phyloP scores from a whole-genome alignment of 2,113 vertebrate species.

The Plotosus lineatus region DNA sequence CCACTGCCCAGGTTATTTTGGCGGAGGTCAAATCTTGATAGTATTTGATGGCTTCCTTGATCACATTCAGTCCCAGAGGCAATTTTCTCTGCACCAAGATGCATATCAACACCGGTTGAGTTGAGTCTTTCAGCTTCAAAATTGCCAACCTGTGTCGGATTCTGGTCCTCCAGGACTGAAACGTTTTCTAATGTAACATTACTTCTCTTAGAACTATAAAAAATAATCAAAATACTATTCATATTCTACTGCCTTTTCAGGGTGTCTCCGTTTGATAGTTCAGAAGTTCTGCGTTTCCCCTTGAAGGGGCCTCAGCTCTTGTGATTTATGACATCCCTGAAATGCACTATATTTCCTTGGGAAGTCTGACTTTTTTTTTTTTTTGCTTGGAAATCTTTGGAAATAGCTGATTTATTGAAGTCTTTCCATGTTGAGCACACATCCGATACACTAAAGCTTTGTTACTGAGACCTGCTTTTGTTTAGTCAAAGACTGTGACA shows the following conservation, averaged over 20 bases:
- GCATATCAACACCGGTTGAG: background rate
- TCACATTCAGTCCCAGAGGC: background rate
- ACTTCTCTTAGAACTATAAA: background rate
- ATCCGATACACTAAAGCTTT: constrained; percentile 28
- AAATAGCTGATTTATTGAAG: constrained; percentile 42
- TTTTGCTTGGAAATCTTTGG: constrained; percentile 37
- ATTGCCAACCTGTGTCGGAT: background rate
- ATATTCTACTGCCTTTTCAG: constrained; percentile 24
- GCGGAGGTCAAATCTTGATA: too few relatives aligned
- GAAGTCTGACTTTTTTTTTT: constrained; percentile 53
- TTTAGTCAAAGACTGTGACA: constrained; percentile 21
- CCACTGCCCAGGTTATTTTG: too few relatives aligned
- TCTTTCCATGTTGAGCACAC: constrained; percentile 22
- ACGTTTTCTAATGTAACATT: constrained; percentile 14
- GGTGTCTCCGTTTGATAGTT: constrained; percentile 43
- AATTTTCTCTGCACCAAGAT: background rate
- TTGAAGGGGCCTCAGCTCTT: constrained; percentile 30
- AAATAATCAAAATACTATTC: constrained; percentile 3
- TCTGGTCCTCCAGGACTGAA: background rate
- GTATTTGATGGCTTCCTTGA: background rate
- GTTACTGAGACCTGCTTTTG: constrained; percentile 16
- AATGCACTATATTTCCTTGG: constrained; percentile 42
- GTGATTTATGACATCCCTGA: constrained; percentile 53
- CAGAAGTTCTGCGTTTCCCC: constrained; percentile 16
- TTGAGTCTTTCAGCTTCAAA: constrained; percentile 7